Conservation (phyloP, 2,888 invertebrate genomes). For the Microplitis manilae region DNA sequence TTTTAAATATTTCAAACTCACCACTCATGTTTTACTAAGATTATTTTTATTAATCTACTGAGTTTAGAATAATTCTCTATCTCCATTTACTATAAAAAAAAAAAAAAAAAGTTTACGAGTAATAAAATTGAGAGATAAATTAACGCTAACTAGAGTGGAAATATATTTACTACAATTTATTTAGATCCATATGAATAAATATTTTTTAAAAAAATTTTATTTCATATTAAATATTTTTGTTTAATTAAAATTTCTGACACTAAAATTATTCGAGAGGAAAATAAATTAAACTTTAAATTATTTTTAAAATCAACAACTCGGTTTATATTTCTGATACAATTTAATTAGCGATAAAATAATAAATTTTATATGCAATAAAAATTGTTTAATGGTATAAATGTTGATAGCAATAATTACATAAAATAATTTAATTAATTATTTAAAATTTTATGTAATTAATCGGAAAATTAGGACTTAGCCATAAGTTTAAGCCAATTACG, state of each 20-base stretch:
- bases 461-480: background rate
- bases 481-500: conserved; percentile 28
- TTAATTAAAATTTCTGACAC: too few species aligned
- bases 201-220: background rate
- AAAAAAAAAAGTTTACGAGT: background rate
- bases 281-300: too few species aligned
- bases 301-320: too few species aligned
- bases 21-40: too few species aligned
- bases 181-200: too few species aligned
- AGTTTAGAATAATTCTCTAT: too few species aligned
- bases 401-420: background rate
- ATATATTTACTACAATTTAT: background rate
- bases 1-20: too few species aligned
- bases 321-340: too few species aligned
- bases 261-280: too few species aligned
- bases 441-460: conserved; percentile 11
- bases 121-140: background rate
- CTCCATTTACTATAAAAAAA: background rate
- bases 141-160: background rate
- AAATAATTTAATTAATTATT: background rate
- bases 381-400: background rate
- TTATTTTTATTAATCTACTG: too few species aligned
- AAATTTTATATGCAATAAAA: background rate
- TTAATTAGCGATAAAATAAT: background rate
- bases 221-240: background rate